Evolutionary conservation across 2,113 vertebrate species (phyloP), one percentile per base, ranked within the genome.

Genomic region (Elachura formosa): DNA sequence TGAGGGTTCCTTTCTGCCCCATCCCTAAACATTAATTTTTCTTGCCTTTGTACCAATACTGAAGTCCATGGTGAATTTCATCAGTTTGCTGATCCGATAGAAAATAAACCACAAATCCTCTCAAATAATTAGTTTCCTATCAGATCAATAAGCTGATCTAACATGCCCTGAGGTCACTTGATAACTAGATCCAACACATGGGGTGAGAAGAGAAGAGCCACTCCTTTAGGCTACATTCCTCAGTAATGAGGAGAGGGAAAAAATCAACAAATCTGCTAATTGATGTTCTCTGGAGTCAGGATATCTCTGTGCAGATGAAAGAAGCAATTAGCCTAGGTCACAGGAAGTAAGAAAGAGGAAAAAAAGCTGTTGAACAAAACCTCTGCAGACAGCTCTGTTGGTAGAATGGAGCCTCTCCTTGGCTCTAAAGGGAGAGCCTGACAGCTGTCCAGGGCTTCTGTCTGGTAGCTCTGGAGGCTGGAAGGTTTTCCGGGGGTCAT

Each of bases 291-390:
- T 86, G 55, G 85, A 90, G 88, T 38, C 38, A 34, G 58, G 43
- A 16, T 94, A 69, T 95, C 61, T 87, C 72, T 54, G 18, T 61
- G 75, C 13, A 88, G 71, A 68, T 80, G 67, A 91, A 90, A 85
- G 82, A 82, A 89, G 48, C 75, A 80, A 86, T 94, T 94, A 92
- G 82, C 59, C 79, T 83, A 16, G 72, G 85, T 79, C 82, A 94
- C 63, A 73, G 75, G 85, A 94, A 92, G 59, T 77, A 69, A 64
- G 48, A 78, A 75, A 92, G 43, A 80, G 52, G 73, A 33, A 86
- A 81, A 81, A 78, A 77, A n/a, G 6, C 45, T 82, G 62, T 40
- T 66, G 88, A 72, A 36, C 31, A 31, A 43, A 64, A 36, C 41
- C 38, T 72, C 22, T 89, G 81, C 78, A 92, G 88, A 28, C 62